Conservation (phyloP, 2,888 invertebrate genomes). For the Ichneumon xanthorius region DNA sequence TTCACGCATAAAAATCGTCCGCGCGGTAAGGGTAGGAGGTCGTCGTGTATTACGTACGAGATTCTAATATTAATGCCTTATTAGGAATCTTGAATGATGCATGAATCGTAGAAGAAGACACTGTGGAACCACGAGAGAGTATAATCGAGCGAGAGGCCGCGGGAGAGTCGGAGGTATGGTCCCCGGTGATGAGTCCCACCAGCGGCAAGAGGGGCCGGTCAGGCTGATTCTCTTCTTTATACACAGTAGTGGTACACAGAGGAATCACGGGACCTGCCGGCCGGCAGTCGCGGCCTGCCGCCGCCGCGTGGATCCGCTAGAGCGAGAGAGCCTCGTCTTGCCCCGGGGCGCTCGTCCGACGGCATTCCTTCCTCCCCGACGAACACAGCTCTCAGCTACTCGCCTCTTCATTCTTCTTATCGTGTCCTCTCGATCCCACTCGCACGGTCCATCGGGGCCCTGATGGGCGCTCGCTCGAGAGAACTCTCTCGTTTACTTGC, state of each 20-base stretch:
- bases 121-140: constrained; percentile 11
- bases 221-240: constrained; percentile 62
- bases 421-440: constrained; percentile 72
- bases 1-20: not conserved
- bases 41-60: not conserved
- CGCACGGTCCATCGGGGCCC: constrained; percentile 68
- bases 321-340: constrained; percentile 75
- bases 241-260: constrained; percentile 53
- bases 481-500: constrained; percentile 58
- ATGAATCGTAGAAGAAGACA: constrained; percentile 15
- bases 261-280: constrained; percentile 65
- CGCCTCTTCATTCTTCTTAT: constrained; percentile 78
- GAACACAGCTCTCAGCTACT: constrained; percentile 76
- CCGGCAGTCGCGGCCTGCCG: constrained; percentile 66
- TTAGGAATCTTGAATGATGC: constrained; percentile 5
- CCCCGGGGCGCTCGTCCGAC: constrained; percentile 84
- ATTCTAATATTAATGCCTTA: constrained; percentile 17
- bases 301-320: constrained; percentile 70
- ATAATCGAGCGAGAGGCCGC: constrained; percentile 8
- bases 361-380: constrained; percentile 82
- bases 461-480: constrained; percentile 60
- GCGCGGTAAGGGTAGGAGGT: not conserved
- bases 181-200: constrained; percentile 48
- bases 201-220: constrained; percentile 62
- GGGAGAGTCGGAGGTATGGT: constrained; percentile 15